Evolutionary conservation across 2,113 vertebrate genomes (phyloP).

Genomic region (Irena cyanogastra): DNA sequence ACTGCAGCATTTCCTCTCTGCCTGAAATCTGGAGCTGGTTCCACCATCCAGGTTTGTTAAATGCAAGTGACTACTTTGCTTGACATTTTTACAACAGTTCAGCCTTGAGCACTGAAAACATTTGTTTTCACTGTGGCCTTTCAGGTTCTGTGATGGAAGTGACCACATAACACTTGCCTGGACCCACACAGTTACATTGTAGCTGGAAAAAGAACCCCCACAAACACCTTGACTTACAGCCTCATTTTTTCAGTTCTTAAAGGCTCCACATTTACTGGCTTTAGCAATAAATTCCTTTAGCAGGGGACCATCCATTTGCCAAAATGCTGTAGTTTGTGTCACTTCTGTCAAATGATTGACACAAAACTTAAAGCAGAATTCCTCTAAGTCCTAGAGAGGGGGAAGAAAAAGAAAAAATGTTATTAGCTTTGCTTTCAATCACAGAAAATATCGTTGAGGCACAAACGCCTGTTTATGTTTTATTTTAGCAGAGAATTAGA

Average conservation of each 20-base stretch:
- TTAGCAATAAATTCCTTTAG: slow-evolving; percentile 97
- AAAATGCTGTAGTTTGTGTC: slow-evolving; percentile 93
- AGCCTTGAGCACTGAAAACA: not conserved
- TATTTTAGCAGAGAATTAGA: not conserved
- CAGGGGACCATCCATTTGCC: slow-evolving; percentile 92
- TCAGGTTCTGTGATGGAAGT: not conserved
- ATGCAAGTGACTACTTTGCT: not conserved
- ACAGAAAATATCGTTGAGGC: not conserved
- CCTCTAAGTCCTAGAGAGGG: slow-evolving; percentile 89
- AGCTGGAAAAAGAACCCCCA: not conserved
- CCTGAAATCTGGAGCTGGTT: not conserved
- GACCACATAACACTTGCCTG: not conserved
- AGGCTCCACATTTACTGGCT: slow-evolving; percentile 95
- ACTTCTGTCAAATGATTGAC: slow-evolving; percentile 97
- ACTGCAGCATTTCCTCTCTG: not conserved
- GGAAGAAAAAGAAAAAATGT: not conserved
- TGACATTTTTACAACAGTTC: not conserved
- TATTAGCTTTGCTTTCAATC: slow-evolving; percentile 21
- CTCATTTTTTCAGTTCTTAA: slow-evolving; percentile 88
- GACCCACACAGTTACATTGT: not conserved
- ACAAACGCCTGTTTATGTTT: not conserved
- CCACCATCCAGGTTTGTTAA: not conserved
- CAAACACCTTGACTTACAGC: not conserved
- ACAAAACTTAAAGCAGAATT: slow-evolving; percentile 99
- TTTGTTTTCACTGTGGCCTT: not conserved